These are phyloP conservation scores for Cryptomyrus ogoouensis DNA, from an alignment of 2,113 vertebrate genomes.

Conservation along the genomic window DNA sequence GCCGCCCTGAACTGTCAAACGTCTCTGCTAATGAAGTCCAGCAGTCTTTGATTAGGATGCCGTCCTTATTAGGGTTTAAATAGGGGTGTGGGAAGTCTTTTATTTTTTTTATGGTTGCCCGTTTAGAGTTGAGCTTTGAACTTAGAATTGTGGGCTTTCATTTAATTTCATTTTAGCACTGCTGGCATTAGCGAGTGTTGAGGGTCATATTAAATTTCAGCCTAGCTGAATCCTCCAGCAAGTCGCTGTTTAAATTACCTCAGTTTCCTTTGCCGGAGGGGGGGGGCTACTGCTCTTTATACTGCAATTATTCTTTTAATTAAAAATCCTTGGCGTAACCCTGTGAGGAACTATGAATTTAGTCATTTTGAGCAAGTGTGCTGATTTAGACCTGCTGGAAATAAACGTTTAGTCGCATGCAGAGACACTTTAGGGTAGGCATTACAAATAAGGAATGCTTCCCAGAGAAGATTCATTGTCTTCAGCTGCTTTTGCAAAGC, in stretches of 20 bases:
- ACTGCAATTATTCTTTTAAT: neutral
- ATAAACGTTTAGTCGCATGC: neutral
- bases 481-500: neutral
- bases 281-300: neutral
- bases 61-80: neutral
- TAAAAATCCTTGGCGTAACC: neutral
- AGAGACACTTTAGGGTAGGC: neutral
- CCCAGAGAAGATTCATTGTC: neutral
- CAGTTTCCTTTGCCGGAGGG: neutral
- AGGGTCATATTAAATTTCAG: neutral
- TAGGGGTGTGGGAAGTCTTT: neutral
- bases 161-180: neutral
- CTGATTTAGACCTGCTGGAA: neutral
- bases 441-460: neutral
- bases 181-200: neutral
- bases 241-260: neutral
- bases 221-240: neutral
- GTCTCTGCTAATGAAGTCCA: neutral
- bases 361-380: neutral
- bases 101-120: neutral
- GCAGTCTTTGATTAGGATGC: neutral
- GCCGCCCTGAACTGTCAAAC: neutral
- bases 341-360: neutral
- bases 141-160: neutral
- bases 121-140: neutral